Conservation (phyloP, 1,140 invertebrate species). For the Scylla paramamosain region DNA sequence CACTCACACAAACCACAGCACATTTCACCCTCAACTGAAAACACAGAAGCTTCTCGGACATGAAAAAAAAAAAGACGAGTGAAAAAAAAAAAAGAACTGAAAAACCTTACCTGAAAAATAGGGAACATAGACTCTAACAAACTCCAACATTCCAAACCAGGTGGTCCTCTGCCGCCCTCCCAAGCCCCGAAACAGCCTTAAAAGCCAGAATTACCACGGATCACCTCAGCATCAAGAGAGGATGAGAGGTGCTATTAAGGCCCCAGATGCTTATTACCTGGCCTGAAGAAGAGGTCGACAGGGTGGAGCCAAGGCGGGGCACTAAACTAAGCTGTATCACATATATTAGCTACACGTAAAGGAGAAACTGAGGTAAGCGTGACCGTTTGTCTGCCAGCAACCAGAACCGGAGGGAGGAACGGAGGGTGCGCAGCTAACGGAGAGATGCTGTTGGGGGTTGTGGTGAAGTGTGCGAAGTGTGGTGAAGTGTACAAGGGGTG, state of each 20-base stretch:
- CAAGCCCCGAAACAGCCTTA: not conserved
- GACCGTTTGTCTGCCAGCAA: too few species aligned
- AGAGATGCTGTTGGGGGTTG: not conserved
- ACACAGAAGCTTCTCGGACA: too few species aligned
- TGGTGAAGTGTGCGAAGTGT: too few species aligned
- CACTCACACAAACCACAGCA: too few species aligned
- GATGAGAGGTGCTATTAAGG: constrained; percentile 20
- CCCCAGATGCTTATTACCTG: not conserved
- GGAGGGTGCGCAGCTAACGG: too few species aligned
- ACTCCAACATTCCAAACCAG: not conserved
- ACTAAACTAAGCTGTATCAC: not conserved
- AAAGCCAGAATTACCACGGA: not conserved
- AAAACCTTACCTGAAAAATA: not conserved
- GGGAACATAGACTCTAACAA: not conserved
- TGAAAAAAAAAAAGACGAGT: too few species aligned
- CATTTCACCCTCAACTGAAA: too few species aligned
- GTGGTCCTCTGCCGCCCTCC: not conserved
- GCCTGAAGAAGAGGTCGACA: not conserved
- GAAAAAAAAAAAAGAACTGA: too few species aligned
- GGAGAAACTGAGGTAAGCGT: not conserved
- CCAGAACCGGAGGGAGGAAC: too few species aligned
- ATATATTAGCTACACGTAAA: not conserved
- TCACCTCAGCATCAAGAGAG: not conserved
- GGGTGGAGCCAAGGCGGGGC: not conserved
- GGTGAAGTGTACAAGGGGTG: too few species aligned